These are phyloP conservation scores for Drosophila neocordata DNA, from an alignment of 1,140 invertebrate species.

Conservation along the genomic window DNA sequence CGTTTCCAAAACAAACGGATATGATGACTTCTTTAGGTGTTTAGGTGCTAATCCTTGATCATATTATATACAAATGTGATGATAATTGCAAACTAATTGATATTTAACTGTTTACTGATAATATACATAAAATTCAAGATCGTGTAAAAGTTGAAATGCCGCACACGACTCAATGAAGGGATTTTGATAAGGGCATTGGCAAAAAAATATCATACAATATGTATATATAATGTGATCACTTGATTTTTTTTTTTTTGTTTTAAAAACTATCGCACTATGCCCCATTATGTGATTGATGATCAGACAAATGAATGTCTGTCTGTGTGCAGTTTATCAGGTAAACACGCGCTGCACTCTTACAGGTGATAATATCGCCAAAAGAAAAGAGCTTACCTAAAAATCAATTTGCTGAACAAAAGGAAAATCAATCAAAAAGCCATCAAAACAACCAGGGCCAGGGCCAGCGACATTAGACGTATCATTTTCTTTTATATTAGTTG, in stretches of 20 bases:
- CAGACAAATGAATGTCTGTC: constrained; percentile 20
- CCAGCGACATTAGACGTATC: not conserved
- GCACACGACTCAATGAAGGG: constrained; percentile 2
- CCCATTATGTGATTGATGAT: constrained; percentile 42
- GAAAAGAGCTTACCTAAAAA: constrained; percentile 17
- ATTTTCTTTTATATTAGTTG: constrained; percentile 11
- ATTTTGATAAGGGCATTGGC: not conserved
- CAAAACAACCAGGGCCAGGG: constrained; percentile 38
- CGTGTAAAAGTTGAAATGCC: not conserved
- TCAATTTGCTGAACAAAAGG: constrained; percentile 11
- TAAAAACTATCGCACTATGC: constrained; percentile 6
- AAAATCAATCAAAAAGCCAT: constrained; percentile 72
- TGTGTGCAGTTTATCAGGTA: constrained; percentile 18
- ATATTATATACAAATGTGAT: not conserved
- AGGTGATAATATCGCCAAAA: constrained; percentile 38
- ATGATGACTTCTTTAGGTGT: too few relatives aligned
- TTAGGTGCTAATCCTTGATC: too few relatives aligned
- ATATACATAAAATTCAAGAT: not conserved
- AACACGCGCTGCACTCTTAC: constrained; percentile 36
- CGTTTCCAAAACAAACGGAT: too few relatives aligned
- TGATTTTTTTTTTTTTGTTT: constrained; percentile 26
- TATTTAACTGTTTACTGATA: not conserved
- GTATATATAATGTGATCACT: constrained; percentile 40
- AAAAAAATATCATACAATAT: not conserved
- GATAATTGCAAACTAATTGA: not conserved